Evolutionary conservation across 2,113 vertebrate genomes (phyloP).

Genomic region (Phylloscopus whistleri): DNA sequence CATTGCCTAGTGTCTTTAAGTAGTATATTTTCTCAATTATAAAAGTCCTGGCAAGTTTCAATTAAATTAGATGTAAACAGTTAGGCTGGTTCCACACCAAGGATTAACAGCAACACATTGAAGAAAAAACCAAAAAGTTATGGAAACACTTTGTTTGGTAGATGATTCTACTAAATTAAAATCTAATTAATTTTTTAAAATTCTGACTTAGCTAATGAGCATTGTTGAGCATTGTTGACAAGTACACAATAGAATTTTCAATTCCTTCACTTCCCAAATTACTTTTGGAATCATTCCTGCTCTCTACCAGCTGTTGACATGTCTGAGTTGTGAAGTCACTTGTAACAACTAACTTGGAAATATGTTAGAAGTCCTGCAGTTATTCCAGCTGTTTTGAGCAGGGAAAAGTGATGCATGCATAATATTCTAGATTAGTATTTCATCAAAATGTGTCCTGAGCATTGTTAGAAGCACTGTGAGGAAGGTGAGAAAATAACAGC

Average conservation of each 20-base stretch:
- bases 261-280: not conserved
- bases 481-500: not conserved
- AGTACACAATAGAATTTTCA: not conserved
- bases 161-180: not conserved
- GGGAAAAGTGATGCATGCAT: not conserved
- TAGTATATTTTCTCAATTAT: not conserved
- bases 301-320: not conserved
- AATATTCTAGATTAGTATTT: not conserved
- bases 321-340: not conserved
- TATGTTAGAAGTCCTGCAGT: not conserved
- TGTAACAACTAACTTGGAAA: not conserved
- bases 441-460: not conserved
- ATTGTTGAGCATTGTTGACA: not conserved
- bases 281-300: not conserved
- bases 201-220: not conserved
- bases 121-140: not conserved
- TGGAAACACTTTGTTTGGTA: not conserved
- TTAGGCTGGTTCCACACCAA: not conserved
- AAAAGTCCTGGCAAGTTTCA: not conserved
- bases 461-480: not conserved
- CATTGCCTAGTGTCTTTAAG: not conserved
- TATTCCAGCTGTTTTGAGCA: not conserved
- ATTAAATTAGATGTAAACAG: not conserved
- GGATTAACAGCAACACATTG: not conserved
- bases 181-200: not conserved